These are phyloP conservation scores for Holothuria leucospilota DNA, from an alignment of 53 echinoderm and acorn worm species.

Conservation along the genomic window DNA sequence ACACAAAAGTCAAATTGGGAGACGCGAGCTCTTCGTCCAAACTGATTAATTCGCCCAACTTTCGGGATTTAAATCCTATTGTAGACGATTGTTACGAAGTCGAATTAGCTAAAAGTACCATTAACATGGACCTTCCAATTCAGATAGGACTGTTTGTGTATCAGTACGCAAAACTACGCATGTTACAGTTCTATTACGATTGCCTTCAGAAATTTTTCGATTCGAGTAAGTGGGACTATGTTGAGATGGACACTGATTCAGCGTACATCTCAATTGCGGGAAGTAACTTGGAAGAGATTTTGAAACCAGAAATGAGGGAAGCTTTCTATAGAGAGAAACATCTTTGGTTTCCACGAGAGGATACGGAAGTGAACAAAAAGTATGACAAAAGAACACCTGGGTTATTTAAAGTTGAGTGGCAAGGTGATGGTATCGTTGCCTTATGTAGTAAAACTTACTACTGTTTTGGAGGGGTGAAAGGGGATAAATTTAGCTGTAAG, in stretches of 20 bases:
- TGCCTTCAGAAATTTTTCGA: no score
- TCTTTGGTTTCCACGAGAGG: no score
- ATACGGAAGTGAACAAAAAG: neutral
- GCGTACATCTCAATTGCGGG: neutral
- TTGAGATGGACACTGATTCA: no score
- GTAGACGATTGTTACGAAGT: slow-evolving; percentile 33
- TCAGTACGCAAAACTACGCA: no score
- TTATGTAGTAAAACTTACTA: slow-evolving; percentile 66
- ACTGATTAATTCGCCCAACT: slow-evolving; percentile 26
- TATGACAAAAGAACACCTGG: slow-evolving; percentile 76
- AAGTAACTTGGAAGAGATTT: slow-evolving; percentile 31
- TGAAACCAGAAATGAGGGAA: slow-evolving; percentile 20
- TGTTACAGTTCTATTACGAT: slow-evolving; percentile 64
- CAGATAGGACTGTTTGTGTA: no score
- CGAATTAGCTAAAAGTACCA: slow-evolving; percentile 21
- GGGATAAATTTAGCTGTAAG: slow-evolving; percentile 6
- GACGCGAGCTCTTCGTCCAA: no score
- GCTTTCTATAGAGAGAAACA: neutral
- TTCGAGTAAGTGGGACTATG: no score
- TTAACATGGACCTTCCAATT: no score
- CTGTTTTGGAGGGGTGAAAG: no score
- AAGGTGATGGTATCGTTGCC: no score
- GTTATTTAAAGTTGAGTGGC: no score
- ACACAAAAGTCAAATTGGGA: no score
- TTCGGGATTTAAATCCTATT: slow-evolving; percentile 26